Base-by-base conservation (phyloP, 2,888 invertebrate species). In the Harpagoxenus sublaevis region DNA sequence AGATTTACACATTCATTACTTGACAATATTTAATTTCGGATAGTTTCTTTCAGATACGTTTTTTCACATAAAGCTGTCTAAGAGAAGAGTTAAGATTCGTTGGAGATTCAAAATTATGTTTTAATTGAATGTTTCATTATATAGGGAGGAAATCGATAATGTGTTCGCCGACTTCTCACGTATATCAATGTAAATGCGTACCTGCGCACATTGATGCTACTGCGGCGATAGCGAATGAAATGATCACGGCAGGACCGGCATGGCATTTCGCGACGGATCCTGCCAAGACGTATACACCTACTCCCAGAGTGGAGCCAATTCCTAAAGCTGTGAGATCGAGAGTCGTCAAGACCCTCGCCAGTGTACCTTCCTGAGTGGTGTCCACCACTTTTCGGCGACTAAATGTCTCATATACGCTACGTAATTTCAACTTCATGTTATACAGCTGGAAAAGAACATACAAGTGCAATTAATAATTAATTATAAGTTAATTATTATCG, bases 141-240 rank as follows among this genome's bases (percentile, higher is more conserved):
- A 48, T 15, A 2, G 45, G 0, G 10, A 18, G 4, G 15, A 42
- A 28, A 48, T 57, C 23, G 28, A 71, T 48, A 60, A 60, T 12
- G 10, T 48, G 10, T 48, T 39, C 2, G 9, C 42, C 42, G 39
- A 79, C 8, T 6, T n/a, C 8, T 53, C 53, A 53, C 51, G 9
- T 12, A 6, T 71, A 57, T 81, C 23, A 18, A 10, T 15, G 2
- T 35, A 48, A 42, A 28, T 42, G 9, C 42, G 0, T 89, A 98
- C 98, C 98, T 92, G 98, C 98, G 94, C 98, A 97, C 74, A 98
- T 96, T 18, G 98, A 98, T n/a, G 98, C 98, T 8, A 99, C 95
- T 0, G 98, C 99, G 0, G 98, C 99, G 77, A 99, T 96, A n/a
- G 98, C 95, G 93, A 99, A 99, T 1, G 98, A 98, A 31, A 99